Conservation (phyloP, 2,888 invertebrate species). For the Automeris io region DNA sequence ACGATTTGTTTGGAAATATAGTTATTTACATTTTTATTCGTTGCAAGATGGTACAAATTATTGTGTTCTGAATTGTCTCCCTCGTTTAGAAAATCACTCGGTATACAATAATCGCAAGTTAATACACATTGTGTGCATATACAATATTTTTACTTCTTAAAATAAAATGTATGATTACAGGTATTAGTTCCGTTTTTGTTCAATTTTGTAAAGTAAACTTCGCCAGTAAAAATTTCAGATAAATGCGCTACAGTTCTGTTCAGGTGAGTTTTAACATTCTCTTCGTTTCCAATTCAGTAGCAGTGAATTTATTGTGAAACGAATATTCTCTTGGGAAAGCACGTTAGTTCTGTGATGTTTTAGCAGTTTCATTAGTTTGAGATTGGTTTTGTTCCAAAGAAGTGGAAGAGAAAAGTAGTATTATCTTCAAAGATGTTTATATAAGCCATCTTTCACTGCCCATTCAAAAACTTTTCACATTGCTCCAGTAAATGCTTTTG, state of each 20-base stretch:
- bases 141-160: not conserved
- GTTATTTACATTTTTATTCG: too few species aligned
- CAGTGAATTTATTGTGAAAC: constrained; percentile 28
- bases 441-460: too few species aligned
- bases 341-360: constrained; percentile 1
- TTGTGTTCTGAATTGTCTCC: too few species aligned
- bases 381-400: too few species aligned
- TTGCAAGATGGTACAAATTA: too few species aligned
- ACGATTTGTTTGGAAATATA: too few species aligned
- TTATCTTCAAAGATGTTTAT: not conserved
- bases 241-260: constrained; percentile 6
- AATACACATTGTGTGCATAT: too few species aligned
- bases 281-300: constrained; percentile 12
- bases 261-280: constrained; percentile 10
- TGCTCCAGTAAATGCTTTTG: too few species aligned
- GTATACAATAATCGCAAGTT: too few species aligned
- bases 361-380: constrained; percentile 2
- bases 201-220: constrained; percentile 14
- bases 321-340: constrained; percentile 15
- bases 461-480: too few species aligned
- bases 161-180: not conserved
- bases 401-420: not conserved
- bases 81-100: too few species aligned
- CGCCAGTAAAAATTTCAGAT: constrained; percentile 20
- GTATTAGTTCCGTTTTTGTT: not conserved